phyloP scores from a whole-genome alignment of 2,113 vertebrate genomes.

The Cynoglossus semilaevis region DNA sequence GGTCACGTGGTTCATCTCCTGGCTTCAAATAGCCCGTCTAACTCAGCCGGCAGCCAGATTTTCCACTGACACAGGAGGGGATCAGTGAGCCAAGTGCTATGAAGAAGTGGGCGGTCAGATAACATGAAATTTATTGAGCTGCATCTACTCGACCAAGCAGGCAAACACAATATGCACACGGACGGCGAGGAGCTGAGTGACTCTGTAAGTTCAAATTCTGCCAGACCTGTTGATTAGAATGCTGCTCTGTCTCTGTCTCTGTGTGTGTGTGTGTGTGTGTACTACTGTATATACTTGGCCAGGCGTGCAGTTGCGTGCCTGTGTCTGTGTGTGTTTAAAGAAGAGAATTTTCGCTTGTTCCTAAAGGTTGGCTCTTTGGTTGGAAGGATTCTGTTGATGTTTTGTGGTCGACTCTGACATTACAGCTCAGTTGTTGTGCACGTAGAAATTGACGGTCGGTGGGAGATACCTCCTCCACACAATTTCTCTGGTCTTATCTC shows the following conservation, averaged over 20 bases:
- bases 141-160: constrained; percentile 70
- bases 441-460: constrained; percentile 31
- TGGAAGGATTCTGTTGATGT: constrained; percentile 36
- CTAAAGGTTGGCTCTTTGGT: constrained; percentile 34
- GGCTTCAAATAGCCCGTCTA: constrained; percentile 73
- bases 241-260: constrained; percentile 20
- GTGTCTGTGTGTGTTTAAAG: constrained; percentile 10
- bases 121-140: constrained; percentile 76
- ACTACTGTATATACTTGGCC: neutral
- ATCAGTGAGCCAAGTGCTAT: constrained; percentile 75
- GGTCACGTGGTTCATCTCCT: constrained; percentile 66
- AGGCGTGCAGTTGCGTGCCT: neutral
- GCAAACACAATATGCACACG: constrained; percentile 76
- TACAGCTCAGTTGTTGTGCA: constrained; percentile 19
- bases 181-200: constrained; percentile 73
- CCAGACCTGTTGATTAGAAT: constrained; percentile 60
- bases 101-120: constrained; percentile 78
- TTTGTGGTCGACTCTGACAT: constrained; percentile 39
- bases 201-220: constrained; percentile 65
- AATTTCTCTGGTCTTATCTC: neutral
- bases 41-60: constrained; percentile 71
- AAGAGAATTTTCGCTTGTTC: constrained; percentile 30
- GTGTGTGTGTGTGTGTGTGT: constrained; percentile 15
- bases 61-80: constrained; percentile 71
- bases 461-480: neutral